phyloP scores from a whole-genome alignment of 2,888 invertebrate genomes.

The Hemaris fuciformis region DNA sequence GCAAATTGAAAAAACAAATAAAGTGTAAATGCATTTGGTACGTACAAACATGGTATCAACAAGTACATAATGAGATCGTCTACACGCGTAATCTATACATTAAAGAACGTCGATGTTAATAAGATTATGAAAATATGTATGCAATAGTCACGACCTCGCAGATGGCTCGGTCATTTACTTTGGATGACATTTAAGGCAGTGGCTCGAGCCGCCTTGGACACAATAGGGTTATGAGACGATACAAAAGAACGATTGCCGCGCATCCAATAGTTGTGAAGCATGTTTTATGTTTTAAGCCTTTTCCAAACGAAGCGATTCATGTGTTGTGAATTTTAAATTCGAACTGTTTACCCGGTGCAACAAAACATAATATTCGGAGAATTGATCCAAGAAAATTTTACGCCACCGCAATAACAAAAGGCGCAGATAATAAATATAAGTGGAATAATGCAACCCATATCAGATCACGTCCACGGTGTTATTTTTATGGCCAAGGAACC shows the following conservation, averaged over 20 bases:
- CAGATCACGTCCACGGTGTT: not conserved
- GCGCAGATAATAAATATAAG: not conserved
- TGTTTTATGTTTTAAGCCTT: not conserved
- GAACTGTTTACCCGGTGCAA: not conserved
- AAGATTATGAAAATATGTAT: conserved; percentile 1
- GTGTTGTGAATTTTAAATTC: not conserved
- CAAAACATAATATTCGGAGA: not conserved
- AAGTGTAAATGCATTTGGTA: not conserved
- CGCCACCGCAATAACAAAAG: not conserved
- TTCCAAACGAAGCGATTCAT: not conserved
- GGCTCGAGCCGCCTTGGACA: not conserved
- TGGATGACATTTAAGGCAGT: conserved; percentile 3
- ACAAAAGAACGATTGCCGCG: not conserved
- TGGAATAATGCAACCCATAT: not conserved
- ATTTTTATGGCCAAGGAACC: not conserved
- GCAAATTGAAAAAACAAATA: not conserved
- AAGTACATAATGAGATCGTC: not conserved
- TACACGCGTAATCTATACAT: not conserved
- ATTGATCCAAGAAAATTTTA: not conserved
- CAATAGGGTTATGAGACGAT: not conserved
- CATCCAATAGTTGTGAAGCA: not conserved
- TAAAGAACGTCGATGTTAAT: not conserved
- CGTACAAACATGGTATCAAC: not conserved
- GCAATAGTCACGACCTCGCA: not conserved
- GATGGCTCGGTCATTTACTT: conserved; percentile 9